A percentile compares a stretch with the other conserved stretches of the same genome.
Conservation (phyloP, 1,140 invertebrate genomes). For the Venturia canescens region DNA sequence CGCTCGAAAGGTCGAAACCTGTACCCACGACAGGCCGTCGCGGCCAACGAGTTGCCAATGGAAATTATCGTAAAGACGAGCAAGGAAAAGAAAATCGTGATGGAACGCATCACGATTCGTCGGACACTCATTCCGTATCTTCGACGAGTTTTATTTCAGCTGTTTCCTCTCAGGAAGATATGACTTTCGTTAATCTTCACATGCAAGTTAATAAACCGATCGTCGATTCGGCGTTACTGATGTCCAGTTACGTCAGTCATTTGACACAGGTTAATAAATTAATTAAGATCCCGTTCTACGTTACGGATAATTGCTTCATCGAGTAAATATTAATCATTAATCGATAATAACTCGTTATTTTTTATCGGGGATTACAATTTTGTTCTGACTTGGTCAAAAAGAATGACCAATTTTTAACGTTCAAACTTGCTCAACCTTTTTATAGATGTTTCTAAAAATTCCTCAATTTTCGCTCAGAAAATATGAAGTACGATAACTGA, state of each 20-base stretch:
- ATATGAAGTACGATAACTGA: neutral
- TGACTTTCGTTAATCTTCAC: conserved; percentile 94
- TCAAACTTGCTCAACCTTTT: too few species aligned
- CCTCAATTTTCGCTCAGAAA: neutral
- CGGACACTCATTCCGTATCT: conserved; percentile 85
- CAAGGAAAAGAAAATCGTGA: conserved; percentile 62
- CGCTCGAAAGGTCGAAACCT: conserved; percentile 68
- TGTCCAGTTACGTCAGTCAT: conserved; percentile 96
- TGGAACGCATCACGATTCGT: conserved; percentile 75
- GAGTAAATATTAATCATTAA: too few species aligned
- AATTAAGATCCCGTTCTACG: neutral
- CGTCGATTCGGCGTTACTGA: conserved; percentile 92
- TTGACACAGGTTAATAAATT: conserved; percentile 86
- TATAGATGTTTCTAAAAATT: too few species aligned
- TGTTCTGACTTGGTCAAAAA: too few species aligned
- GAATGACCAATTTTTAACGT: too few species aligned
- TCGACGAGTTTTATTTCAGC: conserved; percentile 95
- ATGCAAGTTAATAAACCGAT: conserved; percentile 97
- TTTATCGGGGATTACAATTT: too few species aligned
- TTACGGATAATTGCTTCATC: too few species aligned
- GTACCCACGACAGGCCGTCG: conserved; percentile 51
- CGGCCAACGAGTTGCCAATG: conserved; percentile 61
- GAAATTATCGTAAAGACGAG: conserved; percentile 59
- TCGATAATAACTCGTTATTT: too few species aligned
- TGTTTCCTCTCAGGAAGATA: conserved; percentile 94